A percentile compares a stretch with the other conserved stretches of the same genome.
phyloP scores from a whole-genome alignment of 2,888 invertebrate genomes.

The Therioaphis trifolii region DNA sequence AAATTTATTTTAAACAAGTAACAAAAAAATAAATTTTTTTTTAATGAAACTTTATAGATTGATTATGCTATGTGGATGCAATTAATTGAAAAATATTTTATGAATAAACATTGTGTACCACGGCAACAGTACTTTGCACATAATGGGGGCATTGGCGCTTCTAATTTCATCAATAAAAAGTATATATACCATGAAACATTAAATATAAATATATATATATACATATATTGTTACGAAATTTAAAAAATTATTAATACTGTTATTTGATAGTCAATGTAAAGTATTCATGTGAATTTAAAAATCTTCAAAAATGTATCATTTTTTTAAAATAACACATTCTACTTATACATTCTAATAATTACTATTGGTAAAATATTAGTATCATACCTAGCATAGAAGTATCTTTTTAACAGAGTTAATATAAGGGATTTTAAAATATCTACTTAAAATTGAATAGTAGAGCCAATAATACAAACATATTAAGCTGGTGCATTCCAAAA shows the following conservation, averaged over 20 bases:
- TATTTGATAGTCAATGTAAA: too few relatives aligned
- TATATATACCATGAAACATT: neutral
- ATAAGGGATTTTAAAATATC: neutral
- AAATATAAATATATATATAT: slow-evolving; percentile 8
- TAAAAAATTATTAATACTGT: too few relatives aligned
- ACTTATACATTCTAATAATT: neutral
- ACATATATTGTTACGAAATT: slow-evolving; percentile 27
- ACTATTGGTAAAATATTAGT: neutral
- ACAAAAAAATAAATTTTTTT: too few relatives aligned
- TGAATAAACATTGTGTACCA: neutral
- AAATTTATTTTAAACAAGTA: too few relatives aligned
- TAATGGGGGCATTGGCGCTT: neutral
- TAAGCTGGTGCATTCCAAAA: neutral
- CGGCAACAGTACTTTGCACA: neutral
- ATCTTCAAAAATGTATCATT: too few relatives aligned
- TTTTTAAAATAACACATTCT: neutral
- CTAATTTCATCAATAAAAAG: neutral
- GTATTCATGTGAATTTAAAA: too few relatives aligned
- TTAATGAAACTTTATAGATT: too few relatives aligned
- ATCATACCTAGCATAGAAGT: neutral
- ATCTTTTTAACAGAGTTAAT: neutral
- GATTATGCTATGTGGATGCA: too few relatives aligned
- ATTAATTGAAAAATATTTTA: neutral
- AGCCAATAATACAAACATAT: neutral
- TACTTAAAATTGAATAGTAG: neutral